These are phyloP conservation scores for Formicarius rufipectus DNA, from an alignment of 2,113 vertebrate genomes.

Conservation along the genomic window DNA sequence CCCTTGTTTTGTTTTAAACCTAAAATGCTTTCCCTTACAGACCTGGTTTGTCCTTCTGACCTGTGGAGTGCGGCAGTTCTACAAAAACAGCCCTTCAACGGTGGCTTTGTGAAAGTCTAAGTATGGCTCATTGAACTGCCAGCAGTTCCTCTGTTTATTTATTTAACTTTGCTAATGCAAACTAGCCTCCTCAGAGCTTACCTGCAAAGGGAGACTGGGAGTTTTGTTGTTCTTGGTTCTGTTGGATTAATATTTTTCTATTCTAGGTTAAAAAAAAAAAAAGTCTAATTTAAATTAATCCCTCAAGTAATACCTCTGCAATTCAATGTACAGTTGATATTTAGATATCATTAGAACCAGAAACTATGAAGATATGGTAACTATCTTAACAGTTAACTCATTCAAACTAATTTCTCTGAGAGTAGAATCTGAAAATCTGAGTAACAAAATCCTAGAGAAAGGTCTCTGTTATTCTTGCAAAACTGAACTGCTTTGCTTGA, in stretches of 20 bases:
- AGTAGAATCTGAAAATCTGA: background rate
- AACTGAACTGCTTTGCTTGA: background rate
- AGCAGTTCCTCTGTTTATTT: conserved; percentile 30
- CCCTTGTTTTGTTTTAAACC: background rate
- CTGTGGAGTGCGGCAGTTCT: background rate
- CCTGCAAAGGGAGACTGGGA: background rate
- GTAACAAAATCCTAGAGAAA: background rate
- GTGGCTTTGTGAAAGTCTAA: background rate
- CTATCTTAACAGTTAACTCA: background rate
- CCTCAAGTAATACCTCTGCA: background rate
- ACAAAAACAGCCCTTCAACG: background rate
- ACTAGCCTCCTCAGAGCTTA: background rate
- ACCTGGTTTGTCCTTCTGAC: background rate
- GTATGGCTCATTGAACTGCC: background rate
- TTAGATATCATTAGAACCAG: background rate
- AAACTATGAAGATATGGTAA: background rate
- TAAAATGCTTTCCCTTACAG: conserved; percentile 5
- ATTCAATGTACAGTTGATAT: background rate
- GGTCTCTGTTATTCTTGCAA: background rate
- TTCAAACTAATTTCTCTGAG: background rate
- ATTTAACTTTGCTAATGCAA: conserved; percentile 15
- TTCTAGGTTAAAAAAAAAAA: background rate
- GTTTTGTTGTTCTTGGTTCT: background rate
- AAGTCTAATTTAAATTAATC: background rate
- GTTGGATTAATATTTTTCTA: background rate